Evolutionary conservation across 2,888 invertebrate species (phyloP), one percentile per base, ranked within the genome.

Genomic region (Pachliopta kotzebuea): DNA sequence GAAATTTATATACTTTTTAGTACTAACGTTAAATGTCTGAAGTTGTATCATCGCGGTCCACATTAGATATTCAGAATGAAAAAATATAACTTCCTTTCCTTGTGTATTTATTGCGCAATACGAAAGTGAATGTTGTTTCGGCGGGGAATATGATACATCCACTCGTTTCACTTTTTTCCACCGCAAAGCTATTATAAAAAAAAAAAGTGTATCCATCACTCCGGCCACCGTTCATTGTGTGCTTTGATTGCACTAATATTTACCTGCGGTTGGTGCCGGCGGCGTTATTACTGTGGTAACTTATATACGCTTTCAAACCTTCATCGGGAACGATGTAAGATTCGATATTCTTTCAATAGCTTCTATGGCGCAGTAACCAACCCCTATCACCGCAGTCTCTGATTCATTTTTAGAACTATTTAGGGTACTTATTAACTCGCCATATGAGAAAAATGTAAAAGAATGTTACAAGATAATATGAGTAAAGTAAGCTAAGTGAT

Each of bases 131-230:
- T 66, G 65, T 62, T 59, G 62, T 66, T 59, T 59, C 65, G 55
- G 29, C 31, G 59, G 50, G 65, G 26, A 55, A 66, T 66, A 66
- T 66, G 62, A 66, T 66, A 66, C 58, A 50, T 50, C 42, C 49
- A 61, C 42, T 59, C 64, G 66, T 71, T 72, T 72, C 71, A 70
- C 70, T 72, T 70, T 72, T 69, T 63, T 57, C 62, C 50, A 59
- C 61, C 29, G 24, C 52, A 52, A 37, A 50, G 61, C 49, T 61
- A 50, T 65, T 53, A 61, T 61, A 62, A 61, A 65, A 60, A 61
- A 57, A 65, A 60, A 37, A 45, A 60, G 58, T 45, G 49, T 65
- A 62, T 62, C 65, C 65, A 62, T 65, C 61, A 62, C 29, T 49
- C 49, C 56, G 49, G 50, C 50, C 45, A 56, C 64, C 67, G 67